Evolutionary conservation across 2,797 vertebrate genomes (phyloP), one percentile per base, ranked within the genome.

Genomic region (Hipposideros larvatus): DNA sequence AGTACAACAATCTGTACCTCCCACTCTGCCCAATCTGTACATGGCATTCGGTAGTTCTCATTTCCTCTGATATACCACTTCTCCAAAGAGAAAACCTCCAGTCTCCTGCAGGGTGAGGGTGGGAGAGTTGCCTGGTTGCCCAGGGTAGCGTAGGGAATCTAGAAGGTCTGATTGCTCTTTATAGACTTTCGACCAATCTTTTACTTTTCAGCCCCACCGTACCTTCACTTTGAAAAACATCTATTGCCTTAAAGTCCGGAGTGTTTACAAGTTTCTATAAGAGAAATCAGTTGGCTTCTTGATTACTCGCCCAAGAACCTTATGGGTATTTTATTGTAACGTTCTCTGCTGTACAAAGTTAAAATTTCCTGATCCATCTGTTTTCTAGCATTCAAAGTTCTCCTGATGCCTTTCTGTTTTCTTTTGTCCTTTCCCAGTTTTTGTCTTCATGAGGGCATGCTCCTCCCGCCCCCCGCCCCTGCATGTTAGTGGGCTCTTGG

Each of bases 361-460:
- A 95, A 93, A 92, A 90, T 97, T 96, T 93, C 78, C 31, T 77
- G 85, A 79, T 53, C 93, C 92, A 82, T 96, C 87, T 97, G 75
- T 92, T 96, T 94, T 87, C 59, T 89, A 87, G 89, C 61, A 93
- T 78, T 61, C 43, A 31, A 83, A 73, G 16, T 91, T 93, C 57
- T 91, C 37, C 89, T 68, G 88, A 61, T 51, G 61, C 37, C 71
- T 78, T 55, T 79, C 5, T 19, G 3, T 3, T 85, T 87, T 82
- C 5, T 91, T 68, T 63, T 48, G 43, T 15, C 68, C 18, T 96
- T 71, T 92, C 63, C 31, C 48, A 61, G 31, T n/a, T 66, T 91
- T 89, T 85, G 26, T 88, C 57, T 89, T 79, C n/a, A 43, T 63
- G 37, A 79, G 16, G 34, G 10, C 11, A 59, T 57, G 34, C 28